phyloP scores from a whole-genome alignment of 2,113 vertebrate genomes.

The Quiscalus mexicanus region DNA sequence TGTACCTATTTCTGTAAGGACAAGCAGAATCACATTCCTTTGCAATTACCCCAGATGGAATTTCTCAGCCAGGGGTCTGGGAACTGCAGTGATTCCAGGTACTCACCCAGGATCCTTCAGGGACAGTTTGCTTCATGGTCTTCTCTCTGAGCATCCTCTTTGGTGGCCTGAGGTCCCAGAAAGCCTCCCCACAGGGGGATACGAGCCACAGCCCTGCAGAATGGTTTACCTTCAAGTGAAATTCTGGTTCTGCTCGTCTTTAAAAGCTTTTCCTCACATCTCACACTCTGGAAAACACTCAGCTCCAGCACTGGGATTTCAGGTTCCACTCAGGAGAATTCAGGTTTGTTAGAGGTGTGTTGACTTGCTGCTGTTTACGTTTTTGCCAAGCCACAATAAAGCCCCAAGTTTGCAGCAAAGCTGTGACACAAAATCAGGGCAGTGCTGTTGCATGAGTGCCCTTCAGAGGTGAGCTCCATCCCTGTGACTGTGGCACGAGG shows the following conservation, averaged over 20 bases:
- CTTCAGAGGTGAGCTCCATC: neutral
- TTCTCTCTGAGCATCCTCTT: neutral
- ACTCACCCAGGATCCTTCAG: neutral
- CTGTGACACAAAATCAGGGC: neutral
- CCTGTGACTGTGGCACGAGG: fast-evolving
- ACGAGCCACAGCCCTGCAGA: neutral
- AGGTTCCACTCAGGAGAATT: neutral
- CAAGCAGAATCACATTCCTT: neutral
- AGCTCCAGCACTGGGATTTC: neutral
- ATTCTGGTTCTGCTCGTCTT: neutral
- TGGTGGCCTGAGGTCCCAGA: neutral
- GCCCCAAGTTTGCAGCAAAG: neutral
- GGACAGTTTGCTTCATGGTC: neutral
- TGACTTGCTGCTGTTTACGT: neutral
- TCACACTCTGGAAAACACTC: neutral
- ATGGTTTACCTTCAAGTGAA: neutral
- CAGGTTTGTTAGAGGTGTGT: neutral
- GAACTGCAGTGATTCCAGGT: neutral
- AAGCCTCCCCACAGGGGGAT: neutral
- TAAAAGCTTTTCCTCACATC: neutral
- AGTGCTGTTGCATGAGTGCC: fast-evolving
- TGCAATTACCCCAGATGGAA: neutral
- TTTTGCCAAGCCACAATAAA: neutral
- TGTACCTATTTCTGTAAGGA: neutral
- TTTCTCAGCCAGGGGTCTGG: neutral